These are phyloP conservation scores for Pocota personata DNA, from an alignment of 2,888 invertebrate genomes.

Conservation along the genomic window DNA sequence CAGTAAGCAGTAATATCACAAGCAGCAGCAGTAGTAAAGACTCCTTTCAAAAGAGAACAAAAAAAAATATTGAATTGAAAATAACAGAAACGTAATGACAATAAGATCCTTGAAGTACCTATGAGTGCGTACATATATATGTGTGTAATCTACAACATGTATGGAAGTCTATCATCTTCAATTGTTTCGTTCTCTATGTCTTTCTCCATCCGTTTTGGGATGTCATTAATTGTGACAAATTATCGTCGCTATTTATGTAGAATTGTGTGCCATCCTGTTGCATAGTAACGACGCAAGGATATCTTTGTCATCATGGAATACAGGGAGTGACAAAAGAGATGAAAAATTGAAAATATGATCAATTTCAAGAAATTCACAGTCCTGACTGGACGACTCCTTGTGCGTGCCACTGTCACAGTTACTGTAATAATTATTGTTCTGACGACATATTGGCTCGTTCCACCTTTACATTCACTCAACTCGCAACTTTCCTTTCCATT, in stretches of 20 bases:
- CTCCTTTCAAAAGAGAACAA: not conserved
- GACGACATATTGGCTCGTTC: constrained; percentile 24
- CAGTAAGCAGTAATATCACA: not conserved
- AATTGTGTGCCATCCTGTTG: constrained; percentile 41
- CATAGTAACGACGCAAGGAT: constrained; percentile 22
- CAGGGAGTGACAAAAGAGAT: not conserved
- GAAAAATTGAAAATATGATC: not conserved
- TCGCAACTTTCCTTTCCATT: not conserved
- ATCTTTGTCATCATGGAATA: not conserved
- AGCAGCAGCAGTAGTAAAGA: not conserved
- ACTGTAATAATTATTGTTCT: not conserved
- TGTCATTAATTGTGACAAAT: constrained; percentile 62
- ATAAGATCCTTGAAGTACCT: constrained; percentile 44
- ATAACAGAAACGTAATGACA: constrained; percentile 41
- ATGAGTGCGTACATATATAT: not conserved
- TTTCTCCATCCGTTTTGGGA: constrained; percentile 5
- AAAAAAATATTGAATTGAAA: constrained; percentile 36
- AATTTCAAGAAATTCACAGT: not conserved
- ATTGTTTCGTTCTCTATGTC: not conserved
- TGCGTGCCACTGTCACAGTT: not conserved
- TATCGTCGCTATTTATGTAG: constrained; percentile 37
- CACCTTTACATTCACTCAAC: not conserved
- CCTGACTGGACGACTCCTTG: not conserved
- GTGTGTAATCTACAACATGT: too few species aligned
- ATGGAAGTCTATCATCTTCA: not conserved